Base-by-base conservation (phyloP, 2,797 vertebrate species). In the Sebastolobus altivelis region DNA sequence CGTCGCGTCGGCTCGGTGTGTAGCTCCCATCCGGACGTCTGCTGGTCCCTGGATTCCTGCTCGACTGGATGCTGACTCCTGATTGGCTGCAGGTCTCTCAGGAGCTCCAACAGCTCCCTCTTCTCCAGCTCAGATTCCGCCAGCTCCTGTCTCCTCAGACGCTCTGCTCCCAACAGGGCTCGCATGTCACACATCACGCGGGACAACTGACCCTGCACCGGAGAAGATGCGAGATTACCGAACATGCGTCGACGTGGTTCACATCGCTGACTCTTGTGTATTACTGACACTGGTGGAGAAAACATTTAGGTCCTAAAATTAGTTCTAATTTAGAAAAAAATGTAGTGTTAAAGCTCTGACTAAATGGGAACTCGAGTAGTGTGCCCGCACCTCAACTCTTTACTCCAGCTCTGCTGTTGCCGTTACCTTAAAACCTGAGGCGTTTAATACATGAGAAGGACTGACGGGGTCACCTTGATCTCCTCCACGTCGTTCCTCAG, bases 401-500 rank as follows among this genome's bases (percentile, higher is more conserved):
- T 25, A 13, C 61, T 46, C 52, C 33, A 73, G 7, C 11, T 22
- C 12, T 35, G 8, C 40, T 16, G 40, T 40, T 65, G 4, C 46
- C 61, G 6, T 37, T 22, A 25, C 49, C 11, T 80, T 35, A 16
- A 63, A 75, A 63, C 11, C 27, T 2, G 27, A 58, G 27, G 10
- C 35, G 18, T 35, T 69, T 43, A 62, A 65, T 8, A 38, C 16
- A 59, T 60, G 12, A 65, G 16, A 59, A 25, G n/a, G 37, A 74
- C 1, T 13, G 18, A 67, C 60, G 18, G 27, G 27, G 16, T 88
- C 93, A 98, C 97, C 97, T 97, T 98, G 18, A 98, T 94, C 67
- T 97, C 96, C 84, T 98, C 97, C 81, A 98, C 96, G 80, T 98
- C 96, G 6, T 92, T 97, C 94, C 96, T 97, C 86, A 98, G 92